These are phyloP conservation scores for Setophaga kirtlandii DNA, from an alignment of 2,113 vertebrate species.

Conservation along the genomic window DNA sequence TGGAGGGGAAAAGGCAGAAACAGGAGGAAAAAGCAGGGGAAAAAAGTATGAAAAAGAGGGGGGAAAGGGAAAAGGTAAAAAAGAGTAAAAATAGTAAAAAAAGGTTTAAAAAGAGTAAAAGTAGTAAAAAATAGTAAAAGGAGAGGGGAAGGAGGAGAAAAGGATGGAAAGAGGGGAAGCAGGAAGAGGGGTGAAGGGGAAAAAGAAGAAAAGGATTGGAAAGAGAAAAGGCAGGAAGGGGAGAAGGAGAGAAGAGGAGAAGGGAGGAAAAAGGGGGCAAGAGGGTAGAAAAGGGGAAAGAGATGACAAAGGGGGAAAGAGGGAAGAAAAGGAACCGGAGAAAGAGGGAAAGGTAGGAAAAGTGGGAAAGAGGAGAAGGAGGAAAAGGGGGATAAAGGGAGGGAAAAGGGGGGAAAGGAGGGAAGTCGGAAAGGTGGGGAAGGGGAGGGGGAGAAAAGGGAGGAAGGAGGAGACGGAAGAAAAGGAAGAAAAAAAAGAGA, in stretches of 20 bases:
- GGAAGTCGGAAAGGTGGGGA: background rate
- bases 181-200: background rate
- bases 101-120: no score
- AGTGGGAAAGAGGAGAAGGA: background rate
- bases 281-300: background rate
- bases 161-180: background rate
- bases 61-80: accelerated
- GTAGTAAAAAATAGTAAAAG: background rate
- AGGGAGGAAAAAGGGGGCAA: no score
- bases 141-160: background rate
- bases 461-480: background rate
- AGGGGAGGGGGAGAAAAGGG: no score
- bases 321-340: accelerated
- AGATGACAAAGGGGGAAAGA: no score
- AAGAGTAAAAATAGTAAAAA: background rate
- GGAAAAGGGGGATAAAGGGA: background rate
- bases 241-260: background rate
- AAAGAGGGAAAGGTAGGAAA: background rate
- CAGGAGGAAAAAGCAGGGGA: accelerated
- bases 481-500: background rate
- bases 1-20: accelerated
- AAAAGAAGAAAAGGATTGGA: background rate
- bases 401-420: background rate
- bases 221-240: accelerated
- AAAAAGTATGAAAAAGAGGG: background rate